Conservation (phyloP, 2,113 vertebrate genomes). For the Porphyrio hochstetteri region DNA sequence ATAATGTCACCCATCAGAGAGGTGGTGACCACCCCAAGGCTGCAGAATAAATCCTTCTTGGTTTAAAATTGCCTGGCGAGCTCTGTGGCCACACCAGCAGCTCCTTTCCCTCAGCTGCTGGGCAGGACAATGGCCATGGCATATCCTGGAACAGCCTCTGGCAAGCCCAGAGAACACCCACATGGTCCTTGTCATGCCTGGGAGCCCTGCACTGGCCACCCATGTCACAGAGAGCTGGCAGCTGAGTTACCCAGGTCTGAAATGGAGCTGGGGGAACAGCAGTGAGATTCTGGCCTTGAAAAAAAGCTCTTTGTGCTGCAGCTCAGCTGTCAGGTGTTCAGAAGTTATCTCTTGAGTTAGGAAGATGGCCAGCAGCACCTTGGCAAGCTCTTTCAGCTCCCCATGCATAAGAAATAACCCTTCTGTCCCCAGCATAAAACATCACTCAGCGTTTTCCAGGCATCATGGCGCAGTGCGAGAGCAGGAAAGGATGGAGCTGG, state of each 20-base stretch:
- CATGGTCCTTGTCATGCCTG: accelerated
- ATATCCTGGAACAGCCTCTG: not conserved
- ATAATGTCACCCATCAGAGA: accelerated
- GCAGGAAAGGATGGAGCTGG: not conserved
- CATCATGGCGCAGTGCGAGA: accelerated
- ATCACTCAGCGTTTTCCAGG: not conserved
- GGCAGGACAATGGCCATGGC: not conserved
- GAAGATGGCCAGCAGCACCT: not conserved
- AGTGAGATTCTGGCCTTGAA: not conserved
- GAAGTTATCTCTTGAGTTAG: not conserved
- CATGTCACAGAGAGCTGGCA: too few relatives aligned
- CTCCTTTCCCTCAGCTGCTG: not conserved
- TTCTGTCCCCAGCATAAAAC: not conserved
- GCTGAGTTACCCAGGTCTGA: not conserved
- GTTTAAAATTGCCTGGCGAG: not conserved
- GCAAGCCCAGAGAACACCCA: not conserved
- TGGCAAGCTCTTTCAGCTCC: not conserved
- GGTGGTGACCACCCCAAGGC: not conserved
- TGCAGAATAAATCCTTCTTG: not conserved
- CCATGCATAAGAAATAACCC: not conserved
- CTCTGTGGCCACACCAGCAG: accelerated
- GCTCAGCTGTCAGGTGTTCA: not conserved
- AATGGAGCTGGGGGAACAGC: not conserved
- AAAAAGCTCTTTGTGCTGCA: not conserved
- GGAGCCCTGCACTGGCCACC: not conserved